Evolutionary conservation across 2,888 invertebrate species (phyloP).

Genomic region (Ormyrus nitidulus): DNA sequence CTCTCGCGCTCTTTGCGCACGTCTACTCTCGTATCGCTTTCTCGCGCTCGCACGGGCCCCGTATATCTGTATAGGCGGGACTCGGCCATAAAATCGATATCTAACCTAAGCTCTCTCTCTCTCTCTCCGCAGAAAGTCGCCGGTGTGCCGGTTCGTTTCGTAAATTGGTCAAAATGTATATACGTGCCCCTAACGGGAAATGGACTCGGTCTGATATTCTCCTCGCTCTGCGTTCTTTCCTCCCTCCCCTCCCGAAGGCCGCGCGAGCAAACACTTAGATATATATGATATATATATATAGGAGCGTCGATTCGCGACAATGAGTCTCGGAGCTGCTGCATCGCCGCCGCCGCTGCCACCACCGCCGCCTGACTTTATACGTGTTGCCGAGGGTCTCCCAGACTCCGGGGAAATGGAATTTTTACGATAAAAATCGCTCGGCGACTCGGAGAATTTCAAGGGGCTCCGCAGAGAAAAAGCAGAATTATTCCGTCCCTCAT

Average conservation of each 20-base stretch:
- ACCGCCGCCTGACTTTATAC: conserved; percentile 19
- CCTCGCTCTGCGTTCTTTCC: conserved; percentile 14
- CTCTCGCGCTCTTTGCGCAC: not conserved
- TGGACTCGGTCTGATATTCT: conserved; percentile 51
- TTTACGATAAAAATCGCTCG: conserved; percentile 55
- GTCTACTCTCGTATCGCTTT: conserved; percentile 9
- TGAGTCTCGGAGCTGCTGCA: conserved; percentile 41
- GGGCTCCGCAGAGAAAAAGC: not conserved
- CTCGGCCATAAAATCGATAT: conserved; percentile 47
- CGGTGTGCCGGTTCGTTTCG: conserved; percentile 41
- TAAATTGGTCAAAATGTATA: conserved; percentile 51
- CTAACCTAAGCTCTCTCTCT: conserved; percentile 31
- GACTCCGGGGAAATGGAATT: conserved; percentile 53
- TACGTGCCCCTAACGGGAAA: conserved; percentile 46
- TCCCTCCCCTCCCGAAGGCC: not conserved
- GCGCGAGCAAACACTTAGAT: not conserved
- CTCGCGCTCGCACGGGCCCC: not conserved
- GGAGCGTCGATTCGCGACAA: conserved; percentile 47
- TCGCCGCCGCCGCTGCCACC: not conserved
- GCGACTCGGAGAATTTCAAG: conserved; percentile 46
- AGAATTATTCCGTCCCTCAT: conserved; percentile 43
- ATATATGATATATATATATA: not conserved
- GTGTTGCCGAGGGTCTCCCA: not conserved
- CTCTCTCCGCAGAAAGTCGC: not conserved
- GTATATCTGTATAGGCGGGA: not conserved